Evolutionary conservation across 2,797 vertebrate genomes (phyloP).

Genomic region (Liparis tanakae): DNA sequence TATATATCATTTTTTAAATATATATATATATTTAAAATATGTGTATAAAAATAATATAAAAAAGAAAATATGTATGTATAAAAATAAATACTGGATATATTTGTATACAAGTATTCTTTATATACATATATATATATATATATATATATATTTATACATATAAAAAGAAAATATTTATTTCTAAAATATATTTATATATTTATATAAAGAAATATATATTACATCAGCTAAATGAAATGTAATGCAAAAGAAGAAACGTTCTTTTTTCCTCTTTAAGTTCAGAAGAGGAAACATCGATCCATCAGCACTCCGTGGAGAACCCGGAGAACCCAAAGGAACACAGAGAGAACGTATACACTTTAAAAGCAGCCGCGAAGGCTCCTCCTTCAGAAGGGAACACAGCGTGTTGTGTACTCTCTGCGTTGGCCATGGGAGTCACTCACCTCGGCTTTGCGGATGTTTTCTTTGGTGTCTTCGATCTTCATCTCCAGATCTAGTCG

Average conservation of each 20-base stretch:
- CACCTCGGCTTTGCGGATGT: slow-evolving; percentile 96
- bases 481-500: slow-evolving; percentile 93
- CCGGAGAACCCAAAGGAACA: not conserved
- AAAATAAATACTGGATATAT: too few species aligned
- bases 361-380: slow-evolving; percentile 18
- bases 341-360: not conserved
- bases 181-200: too few species aligned
- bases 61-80: too few species aligned
- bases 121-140: too few species aligned
- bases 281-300: not conserved
- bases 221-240: too few species aligned
- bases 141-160: too few species aligned
- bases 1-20: too few species aligned
- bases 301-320: not conserved
- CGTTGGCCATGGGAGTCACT: slow-evolving; percentile 27
- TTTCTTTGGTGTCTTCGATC: slow-evolving; percentile 94
- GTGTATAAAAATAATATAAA: too few species aligned
- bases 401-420: not conserved
- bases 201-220: too few species aligned
- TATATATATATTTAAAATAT: too few species aligned
- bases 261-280: not conserved
- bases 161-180: too few species aligned
- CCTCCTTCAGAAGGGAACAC: not conserved
- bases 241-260: not conserved
- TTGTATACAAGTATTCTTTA: too few species aligned